Base-by-base conservation (phyloP, 2,888 invertebrate genomes). In the Petrolisthes cinctipes region DNA sequence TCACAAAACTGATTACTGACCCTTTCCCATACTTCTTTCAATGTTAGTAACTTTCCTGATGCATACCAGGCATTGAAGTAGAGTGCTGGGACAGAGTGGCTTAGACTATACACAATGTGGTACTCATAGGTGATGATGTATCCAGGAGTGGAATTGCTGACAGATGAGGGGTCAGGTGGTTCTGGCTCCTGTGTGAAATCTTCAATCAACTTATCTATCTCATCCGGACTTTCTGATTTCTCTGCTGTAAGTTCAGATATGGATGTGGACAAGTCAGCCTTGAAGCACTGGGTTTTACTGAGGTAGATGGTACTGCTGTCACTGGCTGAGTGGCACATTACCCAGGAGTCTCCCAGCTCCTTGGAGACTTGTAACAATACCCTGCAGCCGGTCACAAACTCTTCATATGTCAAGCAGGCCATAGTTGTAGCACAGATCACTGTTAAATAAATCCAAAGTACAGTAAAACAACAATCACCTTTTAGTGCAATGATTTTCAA, bases 61-160 rank as follows among this genome's bases (percentile, higher is more conserved):
- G 82, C n/a, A 78, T 84, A 9, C 54, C 76, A 89, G 11, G 85
- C 89, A 82, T 89, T 86, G 68, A 89, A 89, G 78, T 79, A 86
- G 17, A 89, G 68, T 51, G 84, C 78, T 53, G 89, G 89, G 37
- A 89, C 89, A n/a, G 85, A 86, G 61, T 89, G 85, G 76, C 86
- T 85, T 5, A 89, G 2, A 73, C 86, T 89, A 54, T 86, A 89
- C 14, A 87, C 68, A 17, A 89, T 82, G 68, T 89, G 86, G 75
- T 89, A 89, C n/a, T 89, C 89, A 80, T 71, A 86, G 1, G 86
- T 87, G 37, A 83, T 57, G 66, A 79, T 71, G 57, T 23, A 17
- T 20, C 66, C 57, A 4, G 73, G 5, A n/a, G 4, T 73, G 20
- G 23, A 17, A 14, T 20, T 37, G 11, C 54, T 9, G 37, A 85